phyloP scores from a whole-genome alignment of 2,888 invertebrate genomes.

The Diarsia rubi region DNA sequence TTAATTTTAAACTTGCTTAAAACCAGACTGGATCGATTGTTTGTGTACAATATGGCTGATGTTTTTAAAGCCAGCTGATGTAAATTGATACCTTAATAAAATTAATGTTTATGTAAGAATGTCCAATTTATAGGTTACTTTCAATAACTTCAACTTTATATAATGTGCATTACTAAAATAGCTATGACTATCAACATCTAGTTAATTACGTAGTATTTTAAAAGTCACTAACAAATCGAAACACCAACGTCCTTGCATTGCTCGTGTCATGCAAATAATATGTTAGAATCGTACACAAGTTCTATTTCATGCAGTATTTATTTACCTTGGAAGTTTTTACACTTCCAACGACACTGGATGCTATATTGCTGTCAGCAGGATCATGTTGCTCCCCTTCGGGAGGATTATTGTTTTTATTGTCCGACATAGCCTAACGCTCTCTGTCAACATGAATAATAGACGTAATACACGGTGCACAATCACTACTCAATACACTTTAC shows the following conservation, averaged over 20 bases:
- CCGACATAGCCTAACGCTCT: conserved; percentile 84
- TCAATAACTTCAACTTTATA: neutral
- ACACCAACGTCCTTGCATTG: conserved; percentile 54
- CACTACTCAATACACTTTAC: conserved; percentile 52
- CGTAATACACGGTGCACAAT: conserved; percentile 57
- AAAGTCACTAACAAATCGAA: conserved; percentile 53
- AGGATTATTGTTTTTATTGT: conserved; percentile 84
- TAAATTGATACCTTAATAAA: neutral
- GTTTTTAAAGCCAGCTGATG: conserved; percentile 35
- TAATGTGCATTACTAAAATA: conserved; percentile 10
- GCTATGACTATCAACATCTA: conserved; percentile 29
- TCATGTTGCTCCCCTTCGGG: conserved; percentile 81
- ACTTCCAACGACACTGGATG: conserved; percentile 82
- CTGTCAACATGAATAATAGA: conserved; percentile 83
- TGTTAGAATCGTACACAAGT: conserved; percentile 17
- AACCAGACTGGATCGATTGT: neutral
- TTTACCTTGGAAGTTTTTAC: conserved; percentile 83
- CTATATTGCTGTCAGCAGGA: conserved; percentile 80
- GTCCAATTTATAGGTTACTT: conserved; percentile 15
- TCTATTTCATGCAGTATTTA: conserved; percentile 19
- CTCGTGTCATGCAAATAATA: conserved; percentile 32
- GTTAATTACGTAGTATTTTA: conserved; percentile 57
- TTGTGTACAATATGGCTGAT: conserved; percentile 36
- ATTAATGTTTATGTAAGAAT: conserved; percentile 17
- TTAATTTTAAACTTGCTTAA: neutral